Percentiles rank a stretch among this genome's conserved stretches.
Conservation (phyloP, 2,797 vertebrate species). For the Gymnothorax reevesii region DNA sequence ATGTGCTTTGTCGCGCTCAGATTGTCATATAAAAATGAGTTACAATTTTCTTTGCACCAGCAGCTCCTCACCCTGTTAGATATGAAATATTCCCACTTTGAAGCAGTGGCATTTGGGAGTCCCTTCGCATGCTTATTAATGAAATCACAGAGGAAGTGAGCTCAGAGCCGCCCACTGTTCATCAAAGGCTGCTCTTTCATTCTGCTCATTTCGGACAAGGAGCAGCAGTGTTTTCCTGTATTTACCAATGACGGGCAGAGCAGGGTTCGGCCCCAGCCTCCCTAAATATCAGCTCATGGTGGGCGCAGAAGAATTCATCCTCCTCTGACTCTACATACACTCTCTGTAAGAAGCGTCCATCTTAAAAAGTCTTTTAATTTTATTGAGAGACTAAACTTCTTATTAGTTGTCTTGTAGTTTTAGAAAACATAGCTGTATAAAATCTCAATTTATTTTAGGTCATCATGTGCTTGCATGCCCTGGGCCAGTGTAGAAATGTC, state of each 20-base stretch:
- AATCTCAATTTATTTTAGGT: too few relatives aligned
- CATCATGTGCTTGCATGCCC: too few relatives aligned
- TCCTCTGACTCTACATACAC: not conserved
- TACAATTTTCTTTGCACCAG: not conserved
- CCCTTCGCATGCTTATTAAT: not conserved
- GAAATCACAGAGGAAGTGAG: slow-evolving; percentile 15
- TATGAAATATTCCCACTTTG: slow-evolving; percentile 1
- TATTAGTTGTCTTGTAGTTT: too few relatives aligned
- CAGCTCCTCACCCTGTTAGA: not conserved
- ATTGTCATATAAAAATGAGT: not conserved
- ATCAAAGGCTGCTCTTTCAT: slow-evolving; percentile 4
- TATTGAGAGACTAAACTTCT: too few relatives aligned
- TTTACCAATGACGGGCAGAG: slow-evolving; percentile 16
- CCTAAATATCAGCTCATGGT: not conserved
- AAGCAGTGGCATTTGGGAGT: not conserved
- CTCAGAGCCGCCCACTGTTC: not conserved
- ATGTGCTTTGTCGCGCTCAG: not conserved
- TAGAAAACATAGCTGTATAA: too few relatives aligned
- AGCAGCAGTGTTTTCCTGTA: slow-evolving; percentile 18
- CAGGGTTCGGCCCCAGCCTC: not conserved
- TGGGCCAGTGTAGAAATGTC: too few relatives aligned
- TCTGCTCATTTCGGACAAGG: not conserved
- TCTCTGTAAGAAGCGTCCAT: too few relatives aligned
- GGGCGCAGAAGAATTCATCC: slow-evolving; percentile 4
- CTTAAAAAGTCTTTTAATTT: too few relatives aligned